These are phyloP conservation scores for Triplophysa dalaica DNA, from an alignment of 2,113 vertebrate genomes.

Conservation along the genomic window DNA sequence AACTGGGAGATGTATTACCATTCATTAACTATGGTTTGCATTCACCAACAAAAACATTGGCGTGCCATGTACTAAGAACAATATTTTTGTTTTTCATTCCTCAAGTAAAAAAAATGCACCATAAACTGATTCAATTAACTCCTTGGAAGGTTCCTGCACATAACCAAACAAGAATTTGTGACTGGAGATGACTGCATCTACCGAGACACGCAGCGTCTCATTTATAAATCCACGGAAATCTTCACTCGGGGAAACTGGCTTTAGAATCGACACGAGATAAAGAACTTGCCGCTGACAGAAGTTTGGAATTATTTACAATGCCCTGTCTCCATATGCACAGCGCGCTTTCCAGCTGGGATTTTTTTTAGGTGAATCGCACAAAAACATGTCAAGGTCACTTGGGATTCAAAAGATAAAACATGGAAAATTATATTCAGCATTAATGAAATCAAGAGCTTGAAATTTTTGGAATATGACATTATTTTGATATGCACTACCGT, in stretches of 20 bases:
- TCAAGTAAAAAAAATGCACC: background rate
- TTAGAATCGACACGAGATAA: background rate
- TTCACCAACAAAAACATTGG: constrained; percentile 17
- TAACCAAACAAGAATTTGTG: background rate
- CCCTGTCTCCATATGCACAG: no score
- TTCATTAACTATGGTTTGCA: background rate
- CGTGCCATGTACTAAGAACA: constrained; percentile 10
- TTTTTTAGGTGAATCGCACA: no score
- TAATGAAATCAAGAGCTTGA: no score
- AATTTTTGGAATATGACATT: no score
- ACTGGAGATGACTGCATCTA: background rate
- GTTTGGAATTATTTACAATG: no score
- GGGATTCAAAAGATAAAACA: no score
- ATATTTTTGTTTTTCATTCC: constrained; percentile 32
- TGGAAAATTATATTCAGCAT: no score
- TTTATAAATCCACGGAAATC: constrained; percentile 55
- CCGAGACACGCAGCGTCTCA: constrained; percentile 2
- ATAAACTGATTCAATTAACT: background rate
- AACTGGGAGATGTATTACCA: constrained; percentile 30
- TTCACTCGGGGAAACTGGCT: constrained; percentile 18
- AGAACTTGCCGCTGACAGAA: no score
- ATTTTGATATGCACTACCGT: no score
- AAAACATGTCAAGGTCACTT: no score
- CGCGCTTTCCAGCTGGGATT: no score
- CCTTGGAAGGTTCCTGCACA: background rate